Evolutionary conservation across 2,113 vertebrate genomes (phyloP), one percentile per base, ranked within the genome.

Genomic region (Elanoides forficatus): DNA sequence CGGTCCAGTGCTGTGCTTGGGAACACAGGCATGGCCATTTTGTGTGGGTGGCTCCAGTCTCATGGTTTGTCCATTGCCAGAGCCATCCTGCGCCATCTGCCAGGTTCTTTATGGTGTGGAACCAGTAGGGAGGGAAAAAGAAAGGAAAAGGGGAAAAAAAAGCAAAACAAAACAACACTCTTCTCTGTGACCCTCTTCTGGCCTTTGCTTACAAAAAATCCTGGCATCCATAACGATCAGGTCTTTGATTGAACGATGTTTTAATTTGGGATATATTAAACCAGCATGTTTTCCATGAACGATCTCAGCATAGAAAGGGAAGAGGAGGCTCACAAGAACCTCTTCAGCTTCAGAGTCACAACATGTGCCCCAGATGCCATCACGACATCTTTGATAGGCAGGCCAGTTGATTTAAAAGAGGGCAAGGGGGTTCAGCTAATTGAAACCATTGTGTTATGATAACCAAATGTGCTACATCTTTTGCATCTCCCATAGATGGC

Each of bases 401-500:
- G 91, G 74, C 17, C 75, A 32, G 71, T 52, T 68, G 52, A 36
- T 93, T 90, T 79, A 12, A 58, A 79, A 60, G 93, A 62, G 91
- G 67, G 70, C 75, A 75, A 73, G 42, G 38, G 82, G 56, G 17
- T 27, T 34, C 14, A 11, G 66, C 53, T 96, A 66, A 96, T 88
- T 82, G 94, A 81, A 97, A 96, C 81, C 94, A 70, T 15, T 3
- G 5, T n/a, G 50, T 95, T 34, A 80, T 89, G 82, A 93, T 76
- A 92, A 95, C 91, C 94, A 93, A 95, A 96, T 70, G 90, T 97
- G 93, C 88, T 74, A 60, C 22, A 34, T 90, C 91, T 86, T 89
- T 47, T 81, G 86, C 48, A 47, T 97, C 95, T 94, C 82, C 81
- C 43, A 11, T 90, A 94, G 95, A 97, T 78, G 74, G 85, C 87